Base-by-base conservation (phyloP, 2,888 invertebrate species). In the Noctuana brunneofusca region DNA sequence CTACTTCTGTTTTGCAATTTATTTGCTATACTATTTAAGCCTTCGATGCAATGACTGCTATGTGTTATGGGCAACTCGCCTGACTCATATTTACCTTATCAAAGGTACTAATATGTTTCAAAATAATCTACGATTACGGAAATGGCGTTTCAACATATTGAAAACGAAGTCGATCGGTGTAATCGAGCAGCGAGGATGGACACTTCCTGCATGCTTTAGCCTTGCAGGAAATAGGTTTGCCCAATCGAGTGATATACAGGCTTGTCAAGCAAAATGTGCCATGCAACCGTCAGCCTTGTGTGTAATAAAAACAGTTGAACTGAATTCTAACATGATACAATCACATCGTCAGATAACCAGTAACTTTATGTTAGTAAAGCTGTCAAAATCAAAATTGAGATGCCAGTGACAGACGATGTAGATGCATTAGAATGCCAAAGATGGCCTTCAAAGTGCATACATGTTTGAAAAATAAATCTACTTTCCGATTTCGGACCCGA, bases 191-290 rank as follows among this genome's bases (percentile, higher is more conserved):
- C 59, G 53, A 60, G 54, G 53, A 60, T 60, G 54, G 54, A 48
- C 16, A 18, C 35, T 60, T 54, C 59, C 60, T 48, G 54, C 60
- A 60, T 54, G 52, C 53, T 46, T 16, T 20, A 16, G 53, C 32
- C 48, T 50, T 53, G 41, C 54, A 60, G 60, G 60, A 60, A 60
- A 35, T 54, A 24, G 32, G 16, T 54, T 54, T 60, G 46, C 46
- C 46, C 54, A 54, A 54, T 20, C 54, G 14, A 53, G 14, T 46
- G 32, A 12, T 48, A 16, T 22, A 54, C 16, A 22, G 52, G n/a
- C n/a, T n/a, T 58, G 41, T 49, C 50, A 58, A 50, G n/a, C 41
- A 12, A 5, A 49, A 41, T 6, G 0, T 50, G 24, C 18, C 27
- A 24, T 41, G 41, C 58, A 27, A 24, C 30, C 27, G n/a, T 12